Evolutionary conservation across 2,888 invertebrate genomes (phyloP).

Genomic region (Euzophera pinguis): DNA sequence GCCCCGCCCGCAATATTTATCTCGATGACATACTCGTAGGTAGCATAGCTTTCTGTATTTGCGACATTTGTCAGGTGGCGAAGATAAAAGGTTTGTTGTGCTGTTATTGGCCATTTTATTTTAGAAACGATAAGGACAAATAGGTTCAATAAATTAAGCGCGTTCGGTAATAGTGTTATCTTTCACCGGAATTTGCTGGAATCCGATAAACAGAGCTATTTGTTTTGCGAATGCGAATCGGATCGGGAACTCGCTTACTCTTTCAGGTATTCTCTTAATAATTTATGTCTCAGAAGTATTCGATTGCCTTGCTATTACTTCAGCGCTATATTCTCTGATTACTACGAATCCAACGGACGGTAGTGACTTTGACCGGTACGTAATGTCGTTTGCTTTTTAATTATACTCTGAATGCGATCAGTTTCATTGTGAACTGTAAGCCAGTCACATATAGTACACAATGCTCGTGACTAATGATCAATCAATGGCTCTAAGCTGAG

Average conservation of each 20-base stretch:
- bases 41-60: slow-evolving; percentile 23
- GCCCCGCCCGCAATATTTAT: slow-evolving; percentile 12
- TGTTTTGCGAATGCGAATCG: neutral
- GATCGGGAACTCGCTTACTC: neutral
- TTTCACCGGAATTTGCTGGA: slow-evolving; percentile 1
- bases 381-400: too few relatives aligned
- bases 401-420: too few relatives aligned
- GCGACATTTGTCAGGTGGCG: slow-evolving; percentile 19
- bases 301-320: neutral
- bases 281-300: neutral
- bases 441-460: too few relatives aligned
- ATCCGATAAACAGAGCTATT: slow-evolving; percentile 7
- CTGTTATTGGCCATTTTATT: slow-evolving; percentile 8
- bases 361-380: too few relatives aligned
- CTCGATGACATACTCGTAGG: slow-evolving; percentile 29
- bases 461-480: too few relatives aligned
- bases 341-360: too few relatives aligned
- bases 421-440: too few relatives aligned
- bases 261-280: neutral
- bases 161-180: slow-evolving; percentile 11
- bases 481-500: too few relatives aligned
- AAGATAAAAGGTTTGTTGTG: neutral
- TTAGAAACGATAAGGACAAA: slow-evolving; percentile 10
- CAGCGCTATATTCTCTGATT: too few relatives aligned
- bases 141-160: slow-evolving; percentile 6